phyloP scores from a whole-genome alignment of 1,140 invertebrate species.

The Aphaenogaster rudis region DNA sequence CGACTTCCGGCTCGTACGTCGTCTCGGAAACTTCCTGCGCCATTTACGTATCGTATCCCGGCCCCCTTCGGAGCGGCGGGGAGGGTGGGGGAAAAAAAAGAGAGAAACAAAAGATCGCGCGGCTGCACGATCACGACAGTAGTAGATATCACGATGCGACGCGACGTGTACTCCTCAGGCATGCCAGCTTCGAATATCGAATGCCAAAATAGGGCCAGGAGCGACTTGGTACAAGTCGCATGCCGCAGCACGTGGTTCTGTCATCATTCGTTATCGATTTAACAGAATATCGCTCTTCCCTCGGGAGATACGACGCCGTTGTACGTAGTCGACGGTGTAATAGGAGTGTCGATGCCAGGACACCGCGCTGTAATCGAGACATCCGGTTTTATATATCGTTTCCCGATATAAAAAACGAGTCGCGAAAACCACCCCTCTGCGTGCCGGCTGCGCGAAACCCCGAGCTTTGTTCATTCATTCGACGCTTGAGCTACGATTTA shows the following conservation, averaged over 20 bases:
- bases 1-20: conserved; percentile 82
- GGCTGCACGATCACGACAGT: conserved; percentile 7
- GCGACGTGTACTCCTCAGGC: not conserved
- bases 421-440: not conserved
- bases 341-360: conserved; percentile 46
- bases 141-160: not conserved
- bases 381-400: conserved; percentile 62
- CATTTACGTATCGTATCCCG: conserved; percentile 69
- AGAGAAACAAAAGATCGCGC: not conserved
- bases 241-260: conserved; percentile 28
- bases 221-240: conserved; percentile 41
- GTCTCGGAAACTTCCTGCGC: conserved; percentile 77
- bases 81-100: not conserved
- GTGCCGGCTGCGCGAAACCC: not conserved
- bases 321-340: conserved; percentile 49
- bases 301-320: conserved; percentile 19
- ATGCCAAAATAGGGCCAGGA: conserved; percentile 15
- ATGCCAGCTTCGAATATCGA: conserved; percentile 42
- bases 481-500: conserved; percentile 37
- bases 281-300: conserved; percentile 64
- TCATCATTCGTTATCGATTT: conserved; percentile 72
- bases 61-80: not conserved
- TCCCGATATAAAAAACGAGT: conserved; percentile 55
- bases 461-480: conserved; percentile 41
- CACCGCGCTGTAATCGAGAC: conserved; percentile 55